Base-by-base conservation (phyloP, 2,797 vertebrate genomes). In the Lacerta agilis region DNA sequence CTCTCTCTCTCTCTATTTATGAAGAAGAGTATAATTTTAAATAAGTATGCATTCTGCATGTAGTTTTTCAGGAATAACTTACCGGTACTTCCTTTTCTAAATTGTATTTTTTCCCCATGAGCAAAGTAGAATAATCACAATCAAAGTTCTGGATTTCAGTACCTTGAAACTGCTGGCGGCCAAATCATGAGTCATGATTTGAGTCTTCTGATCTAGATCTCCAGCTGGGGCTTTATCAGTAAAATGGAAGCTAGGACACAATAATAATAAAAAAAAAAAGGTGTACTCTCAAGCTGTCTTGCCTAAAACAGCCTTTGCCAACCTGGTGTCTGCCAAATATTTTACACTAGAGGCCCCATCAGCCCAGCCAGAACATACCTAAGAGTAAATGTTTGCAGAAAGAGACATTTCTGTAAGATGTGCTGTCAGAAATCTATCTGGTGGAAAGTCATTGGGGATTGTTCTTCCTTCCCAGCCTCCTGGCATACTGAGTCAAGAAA, bases 231-330 rank as follows among this genome's bases (percentile, higher is more conserved):
- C 25, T 90, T 8, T 82, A 88, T n/a, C 49, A 4, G 7, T 1
- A 11, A 0, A 0, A 8, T 10, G 23, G 76, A 11, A 49, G 45
- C 76, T n/a, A n/a, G 45, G 27, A 49, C 43, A 23, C 6, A 11
- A 49, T n/a, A 10, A 17, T 49, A 29, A 45, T 33, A 33, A 33
- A 33, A 49, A 77, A 29, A 78, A n/a, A 55, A 55, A 78, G 43
- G 15, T 23, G 76, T 29, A 7, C 25, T 49, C 43, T 13, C 27
- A n/a, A 45, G 10, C 29, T 78, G 3, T 13, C 15, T 29, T 49
- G 43, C 5, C 43, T 78, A n/a, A 78, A 55, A 11, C 61, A 64
- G 61, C 20, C 61, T 64, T 64, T 23, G 7, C 61, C 61, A 64
- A 7, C 61, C 18, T 64, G 61, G 61, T 23, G 61, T 61, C 5